Evolutionary conservation across 2,797 vertebrate genomes (phyloP).

Genomic region (Pangasius djambal): DNA sequence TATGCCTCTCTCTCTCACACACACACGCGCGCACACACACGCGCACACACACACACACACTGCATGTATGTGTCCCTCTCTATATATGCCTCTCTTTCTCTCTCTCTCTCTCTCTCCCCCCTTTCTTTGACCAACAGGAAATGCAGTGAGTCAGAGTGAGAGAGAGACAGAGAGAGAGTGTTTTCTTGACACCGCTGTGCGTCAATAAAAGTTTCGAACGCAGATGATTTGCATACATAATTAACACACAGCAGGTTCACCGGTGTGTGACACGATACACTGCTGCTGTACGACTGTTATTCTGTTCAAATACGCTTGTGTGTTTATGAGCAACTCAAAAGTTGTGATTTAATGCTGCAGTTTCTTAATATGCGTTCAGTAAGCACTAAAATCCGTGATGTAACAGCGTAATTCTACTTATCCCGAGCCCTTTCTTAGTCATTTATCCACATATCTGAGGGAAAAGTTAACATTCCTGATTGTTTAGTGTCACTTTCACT

Average conservation of each 20-base stretch:
- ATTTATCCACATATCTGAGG: background rate
- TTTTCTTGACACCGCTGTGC: slow-evolving; percentile 2
- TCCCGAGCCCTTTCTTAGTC: background rate
- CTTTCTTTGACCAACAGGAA: background rate
- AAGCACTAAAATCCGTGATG: background rate
- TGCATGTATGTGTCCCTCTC: background rate
- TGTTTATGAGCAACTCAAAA: background rate
- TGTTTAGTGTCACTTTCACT: background rate
- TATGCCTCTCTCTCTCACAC: background rate
- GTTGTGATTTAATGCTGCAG: background rate
- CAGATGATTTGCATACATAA: background rate
- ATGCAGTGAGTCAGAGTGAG: slow-evolving; percentile 2
- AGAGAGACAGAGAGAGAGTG: background rate
- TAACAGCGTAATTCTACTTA: background rate
- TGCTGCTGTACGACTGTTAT: background rate
- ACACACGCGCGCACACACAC: too few species aligned
- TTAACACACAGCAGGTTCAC: background rate
- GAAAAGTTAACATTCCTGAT: background rate
- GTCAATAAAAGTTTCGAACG: background rate
- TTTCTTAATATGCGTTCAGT: background rate
- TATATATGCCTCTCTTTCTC: background rate
- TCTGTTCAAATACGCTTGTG: background rate
- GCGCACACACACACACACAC: too few species aligned
- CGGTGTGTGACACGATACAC: background rate
- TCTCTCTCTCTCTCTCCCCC: background rate